Conservation (phyloP, 2,797 vertebrate species). For the Danio choprae region DNA sequence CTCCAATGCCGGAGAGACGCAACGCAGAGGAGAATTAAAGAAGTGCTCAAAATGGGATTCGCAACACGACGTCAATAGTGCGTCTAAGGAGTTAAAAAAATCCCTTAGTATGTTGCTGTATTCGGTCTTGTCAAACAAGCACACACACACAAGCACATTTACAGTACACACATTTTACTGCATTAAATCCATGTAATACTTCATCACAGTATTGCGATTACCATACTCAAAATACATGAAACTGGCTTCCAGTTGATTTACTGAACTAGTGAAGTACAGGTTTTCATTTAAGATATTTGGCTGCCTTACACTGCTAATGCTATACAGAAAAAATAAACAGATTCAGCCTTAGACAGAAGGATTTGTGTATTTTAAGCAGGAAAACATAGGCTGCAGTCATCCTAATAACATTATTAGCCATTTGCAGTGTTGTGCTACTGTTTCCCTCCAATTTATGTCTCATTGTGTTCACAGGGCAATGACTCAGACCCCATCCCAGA, state of each 20-base stretch:
- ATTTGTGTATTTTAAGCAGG: neutral
- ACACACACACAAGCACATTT: no score
- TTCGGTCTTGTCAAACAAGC: no score
- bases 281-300: neutral
- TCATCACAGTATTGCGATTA: neutral
- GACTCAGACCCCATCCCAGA: slow-evolving; percentile 51
- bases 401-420: slow-evolving; percentile 10
- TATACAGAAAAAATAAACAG: neutral
- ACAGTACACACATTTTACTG: neutral
- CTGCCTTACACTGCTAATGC: neutral
- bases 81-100: slow-evolving; percentile 1
- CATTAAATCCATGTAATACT: neutral
- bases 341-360: neutral
- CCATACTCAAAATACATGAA: neutral
- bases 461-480: slow-evolving; percentile 21
- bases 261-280: neutral
- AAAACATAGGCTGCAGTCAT: neutral
- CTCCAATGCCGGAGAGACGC: slow-evolving; percentile 22
- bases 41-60: slow-evolving; percentile 45
- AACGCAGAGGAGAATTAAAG: slow-evolving; percentile 25
- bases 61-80: slow-evolving; percentile 1
- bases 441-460: slow-evolving; percentile 35
- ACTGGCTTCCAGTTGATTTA: neutral
- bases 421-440: slow-evolving; percentile 35
- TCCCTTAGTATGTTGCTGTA: neutral